Conservation (phyloP, 2,888 invertebrate genomes). For the Alloscopus bannaensis region DNA sequence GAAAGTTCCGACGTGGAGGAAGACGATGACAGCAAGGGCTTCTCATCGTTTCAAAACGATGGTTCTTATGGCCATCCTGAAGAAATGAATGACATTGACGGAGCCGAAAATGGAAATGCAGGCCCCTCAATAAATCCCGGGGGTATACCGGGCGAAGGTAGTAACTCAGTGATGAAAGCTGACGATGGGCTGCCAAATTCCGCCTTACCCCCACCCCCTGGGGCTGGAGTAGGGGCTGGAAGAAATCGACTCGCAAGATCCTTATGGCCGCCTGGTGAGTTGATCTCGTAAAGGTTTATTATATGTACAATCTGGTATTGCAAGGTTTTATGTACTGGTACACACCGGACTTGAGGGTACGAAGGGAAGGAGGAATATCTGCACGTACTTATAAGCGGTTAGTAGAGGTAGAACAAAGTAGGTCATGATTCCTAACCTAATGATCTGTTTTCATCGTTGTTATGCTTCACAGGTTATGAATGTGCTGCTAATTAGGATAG, state of each 20-base stretch:
- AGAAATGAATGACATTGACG: slow-evolving; percentile 36
- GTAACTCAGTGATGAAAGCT: slow-evolving; percentile 32
- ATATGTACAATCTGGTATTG: no score
- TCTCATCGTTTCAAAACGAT: slow-evolving; percentile 65
- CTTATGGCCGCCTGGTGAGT: slow-evolving; percentile 59
- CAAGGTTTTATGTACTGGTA: no score
- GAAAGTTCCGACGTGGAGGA: slow-evolving; percentile 70
- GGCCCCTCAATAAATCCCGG: slow-evolving; percentile 61
- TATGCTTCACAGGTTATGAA: no score
- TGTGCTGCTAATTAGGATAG: no score
- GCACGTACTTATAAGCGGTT: no score
- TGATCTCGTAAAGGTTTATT: no score
- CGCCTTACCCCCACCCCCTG: slow-evolving; percentile 34
- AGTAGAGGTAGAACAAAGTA: no score
- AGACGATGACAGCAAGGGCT: slow-evolving; percentile 71
- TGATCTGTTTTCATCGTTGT: no score
- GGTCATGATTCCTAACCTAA: no score
- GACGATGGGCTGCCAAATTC: slow-evolving; percentile 22
- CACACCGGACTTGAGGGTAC: no score
- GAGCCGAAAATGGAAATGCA: slow-evolving; percentile 65
- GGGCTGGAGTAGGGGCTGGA: slow-evolving; percentile 57
- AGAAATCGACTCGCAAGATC: slow-evolving; percentile 72
- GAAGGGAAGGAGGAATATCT: no score
- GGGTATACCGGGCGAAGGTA: slow-evolving; percentile 38
- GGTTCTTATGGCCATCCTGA: slow-evolving; percentile 66